Base-by-base conservation (phyloP, 2,113 vertebrate species). In the Ailuropoda melanoleuca region DNA sequence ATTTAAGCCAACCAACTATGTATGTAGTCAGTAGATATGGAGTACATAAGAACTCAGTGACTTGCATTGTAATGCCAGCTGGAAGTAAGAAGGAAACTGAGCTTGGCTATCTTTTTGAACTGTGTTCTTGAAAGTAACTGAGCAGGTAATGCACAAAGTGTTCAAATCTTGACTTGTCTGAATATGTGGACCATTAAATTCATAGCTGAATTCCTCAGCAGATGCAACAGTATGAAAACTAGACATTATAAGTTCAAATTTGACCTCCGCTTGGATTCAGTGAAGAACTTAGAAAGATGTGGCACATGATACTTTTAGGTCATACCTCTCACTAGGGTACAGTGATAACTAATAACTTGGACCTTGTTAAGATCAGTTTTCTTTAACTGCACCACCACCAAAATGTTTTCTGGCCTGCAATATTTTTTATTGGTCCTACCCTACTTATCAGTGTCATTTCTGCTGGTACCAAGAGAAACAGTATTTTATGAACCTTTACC, bases 341-440 rank as follows among this genome's bases (percentile, higher is more conserved):
- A 39, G 8, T 86, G 17, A 90, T 72, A 66, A 64, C 80, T 68
- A 81, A 75, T 46, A 58, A 68, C 56, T 34, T 81, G 72, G 70
- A 83, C 46, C 72, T 94, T 78, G 21, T 56, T 89, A 68, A 93
- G n/a, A 82, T 95, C 21, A 24, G 14, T 82, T 86, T 86, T 90
- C 81, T 86, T 15, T 56, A 93, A 78, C 55, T 75, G 34, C 12
- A 64, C 14, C 21, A 84, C 34, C 70, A 95, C 39, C 21, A 43
- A 64, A 89, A 48, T 85, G 56, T 58, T 95, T 90, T 95, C 56
- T 87, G 23, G 6, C 72, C 10, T 95, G 3, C 17, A 68, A 7
- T 80, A n/a, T 68, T 93, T 93, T 62, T 82, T 89, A 60, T 58
- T 87, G 58, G 9, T 85, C 29, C 14, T 82, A 68, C 12, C 4